Evolutionary conservation across 2,113 vertebrate genomes (phyloP).

Genomic region (Rhinogobius similis): DNA sequence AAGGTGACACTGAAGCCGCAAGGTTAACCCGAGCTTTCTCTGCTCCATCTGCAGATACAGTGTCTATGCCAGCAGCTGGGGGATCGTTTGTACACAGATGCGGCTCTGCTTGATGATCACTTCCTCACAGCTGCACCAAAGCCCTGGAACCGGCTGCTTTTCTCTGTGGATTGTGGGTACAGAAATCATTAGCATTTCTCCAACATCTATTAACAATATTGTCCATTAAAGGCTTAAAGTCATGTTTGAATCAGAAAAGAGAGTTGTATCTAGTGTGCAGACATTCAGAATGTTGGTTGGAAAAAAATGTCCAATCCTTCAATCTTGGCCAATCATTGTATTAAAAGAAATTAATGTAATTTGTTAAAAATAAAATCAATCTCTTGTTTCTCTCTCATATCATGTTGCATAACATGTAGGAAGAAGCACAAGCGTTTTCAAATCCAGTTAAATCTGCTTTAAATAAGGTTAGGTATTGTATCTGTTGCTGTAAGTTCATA

Average conservation of each 20-base stretch:
- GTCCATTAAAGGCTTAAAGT: background rate
- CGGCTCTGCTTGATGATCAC: conserved; percentile 75
- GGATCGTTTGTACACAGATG: conserved; percentile 82
- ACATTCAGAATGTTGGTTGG: conserved; percentile 3
- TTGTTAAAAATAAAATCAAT: no score
- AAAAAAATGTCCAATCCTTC: background rate
- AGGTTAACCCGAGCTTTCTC: conserved; percentile 63
- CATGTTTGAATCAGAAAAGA: conserved; percentile 26
- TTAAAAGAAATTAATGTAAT: no score
- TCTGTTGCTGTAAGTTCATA: no score
- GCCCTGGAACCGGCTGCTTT: conserved; percentile 35
- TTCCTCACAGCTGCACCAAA: conserved; percentile 76
- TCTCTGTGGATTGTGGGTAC: conserved; percentile 71
- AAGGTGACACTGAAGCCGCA: conserved; percentile 38
- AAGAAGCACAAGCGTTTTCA: no score
- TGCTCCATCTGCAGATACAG: conserved; percentile 57
- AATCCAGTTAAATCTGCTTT: no score
- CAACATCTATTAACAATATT: conserved; percentile 72
- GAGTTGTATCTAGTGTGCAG: conserved; percentile 18
- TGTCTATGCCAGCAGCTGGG: conserved; percentile 77
- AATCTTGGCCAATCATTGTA: no score
- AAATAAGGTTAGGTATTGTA: no score
- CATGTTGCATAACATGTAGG: no score
- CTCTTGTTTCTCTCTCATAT: no score
- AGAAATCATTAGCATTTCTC: conserved; percentile 77